Evolutionary conservation across 2,888 invertebrate species (phyloP).

Genomic region (Calameuta idolon): DNA sequence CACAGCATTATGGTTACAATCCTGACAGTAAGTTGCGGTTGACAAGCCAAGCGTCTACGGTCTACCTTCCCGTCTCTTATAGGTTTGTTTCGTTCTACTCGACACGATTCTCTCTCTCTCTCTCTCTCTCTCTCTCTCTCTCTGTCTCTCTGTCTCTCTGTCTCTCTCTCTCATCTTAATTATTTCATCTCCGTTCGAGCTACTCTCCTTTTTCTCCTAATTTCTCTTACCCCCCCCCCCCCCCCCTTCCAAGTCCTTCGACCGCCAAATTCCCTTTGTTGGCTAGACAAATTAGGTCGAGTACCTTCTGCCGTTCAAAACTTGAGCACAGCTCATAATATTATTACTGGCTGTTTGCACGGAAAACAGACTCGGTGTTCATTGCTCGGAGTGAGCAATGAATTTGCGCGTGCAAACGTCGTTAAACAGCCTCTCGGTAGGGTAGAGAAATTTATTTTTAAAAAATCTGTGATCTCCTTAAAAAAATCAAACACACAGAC

Average conservation of each 20-base stretch:
- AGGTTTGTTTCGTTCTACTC: conserved; percentile 31
- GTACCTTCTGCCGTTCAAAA: conserved; percentile 1
- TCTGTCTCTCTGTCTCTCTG: conserved; percentile 14
- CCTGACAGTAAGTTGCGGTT: conserved; percentile 57
- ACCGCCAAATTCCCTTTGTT: conserved; percentile 3
- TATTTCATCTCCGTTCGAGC: not conserved
- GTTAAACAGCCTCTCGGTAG: conserved; percentile 15
- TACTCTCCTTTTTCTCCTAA: not conserved
- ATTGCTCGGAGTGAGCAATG: conserved; percentile 8
- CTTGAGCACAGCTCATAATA: conserved; percentile 14
- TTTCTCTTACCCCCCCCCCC: conserved; percentile 9
- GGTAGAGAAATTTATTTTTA: conserved; percentile 22
- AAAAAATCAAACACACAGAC: not conserved
- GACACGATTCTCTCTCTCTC: conserved; percentile 26
- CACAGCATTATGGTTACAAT: conserved; percentile 54
- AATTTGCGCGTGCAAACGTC: conserved; percentile 29
- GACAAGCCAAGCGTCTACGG: conserved; percentile 59
- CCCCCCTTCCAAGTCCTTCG: conserved; percentile 12
- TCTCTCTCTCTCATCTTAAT: conserved; percentile 14
- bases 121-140: conserved; percentile 15
- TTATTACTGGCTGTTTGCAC: conserved; percentile 23
- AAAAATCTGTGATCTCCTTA: conserved; percentile 12
- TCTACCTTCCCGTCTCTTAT: conserved; percentile 33
- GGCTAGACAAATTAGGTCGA: conserved; percentile 8
- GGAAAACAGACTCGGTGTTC: conserved; percentile 23